Evolutionary conservation across 2,797 vertebrate species (phyloP).

Genomic region (Anabacerthia variegaticeps): DNA sequence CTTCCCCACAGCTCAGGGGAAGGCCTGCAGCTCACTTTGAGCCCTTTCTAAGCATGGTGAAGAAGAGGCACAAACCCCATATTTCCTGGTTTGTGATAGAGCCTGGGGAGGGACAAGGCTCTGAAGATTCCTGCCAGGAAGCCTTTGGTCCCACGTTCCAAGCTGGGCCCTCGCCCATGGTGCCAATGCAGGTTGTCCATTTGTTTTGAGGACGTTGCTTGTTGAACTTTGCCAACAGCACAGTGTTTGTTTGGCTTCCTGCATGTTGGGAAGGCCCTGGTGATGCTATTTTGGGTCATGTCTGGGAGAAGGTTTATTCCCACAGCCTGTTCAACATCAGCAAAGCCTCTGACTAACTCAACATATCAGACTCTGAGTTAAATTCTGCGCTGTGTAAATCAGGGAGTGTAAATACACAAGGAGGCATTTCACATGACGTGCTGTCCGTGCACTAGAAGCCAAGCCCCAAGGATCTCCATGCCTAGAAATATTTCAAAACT

Average conservation of each 20-base stretch:
- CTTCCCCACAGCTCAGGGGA: not conserved
- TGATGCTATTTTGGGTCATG: not conserved
- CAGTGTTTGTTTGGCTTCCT: not conserved
- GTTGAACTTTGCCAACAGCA: not conserved
- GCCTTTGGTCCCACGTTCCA: not conserved
- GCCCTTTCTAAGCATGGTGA: fast-evolving
- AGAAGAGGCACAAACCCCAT: not conserved
- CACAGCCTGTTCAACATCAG: not conserved
- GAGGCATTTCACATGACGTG: fast-evolving
- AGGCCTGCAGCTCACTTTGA: not conserved
- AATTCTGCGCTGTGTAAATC: not conserved
- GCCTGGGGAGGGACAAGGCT: not conserved
- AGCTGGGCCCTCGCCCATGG: not conserved
- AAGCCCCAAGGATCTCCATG: not conserved
- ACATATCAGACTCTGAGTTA: not conserved
- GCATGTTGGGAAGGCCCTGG: not conserved
- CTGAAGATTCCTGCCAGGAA: not conserved
- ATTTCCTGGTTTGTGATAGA: not conserved
- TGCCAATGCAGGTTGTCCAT: not conserved
- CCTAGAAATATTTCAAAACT: not conserved
- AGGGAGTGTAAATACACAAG: not conserved
- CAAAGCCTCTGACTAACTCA: not conserved
- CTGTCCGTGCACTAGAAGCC: not conserved
- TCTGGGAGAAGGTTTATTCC: not conserved
- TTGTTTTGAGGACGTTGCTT: fast-evolving